Conservation (phyloP, 2,797 vertebrate species). For the Eulemur mongoz region DNA sequence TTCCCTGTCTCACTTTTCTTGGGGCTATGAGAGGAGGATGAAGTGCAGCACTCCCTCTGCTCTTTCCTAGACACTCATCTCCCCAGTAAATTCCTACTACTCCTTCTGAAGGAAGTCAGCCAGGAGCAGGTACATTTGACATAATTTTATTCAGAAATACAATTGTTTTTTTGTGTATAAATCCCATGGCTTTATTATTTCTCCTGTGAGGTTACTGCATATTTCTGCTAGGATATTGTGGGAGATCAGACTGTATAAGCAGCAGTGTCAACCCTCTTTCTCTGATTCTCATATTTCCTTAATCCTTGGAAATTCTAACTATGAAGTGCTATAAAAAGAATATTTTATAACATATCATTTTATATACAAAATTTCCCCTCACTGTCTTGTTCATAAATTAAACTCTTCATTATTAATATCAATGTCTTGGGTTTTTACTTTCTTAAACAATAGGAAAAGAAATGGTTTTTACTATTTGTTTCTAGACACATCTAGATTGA, state of each 20-base stretch:
- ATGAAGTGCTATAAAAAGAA: background rate
- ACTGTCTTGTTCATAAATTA: background rate
- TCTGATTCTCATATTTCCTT: background rate
- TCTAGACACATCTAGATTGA: background rate
- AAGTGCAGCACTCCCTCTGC: background rate
- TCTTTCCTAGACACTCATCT: background rate
- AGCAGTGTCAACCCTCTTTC: background rate
- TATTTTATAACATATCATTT: background rate
- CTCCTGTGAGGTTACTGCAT: background rate
- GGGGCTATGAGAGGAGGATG: no score
- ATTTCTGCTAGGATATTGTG: no score
- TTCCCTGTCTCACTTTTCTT: background rate
- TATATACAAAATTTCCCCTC: background rate
- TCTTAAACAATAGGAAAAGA: background rate
- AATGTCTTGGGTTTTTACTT: background rate
- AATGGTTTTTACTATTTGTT: background rate
- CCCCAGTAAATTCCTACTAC: background rate
- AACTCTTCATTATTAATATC: background rate
- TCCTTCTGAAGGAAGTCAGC: background rate
- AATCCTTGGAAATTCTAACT: background rate
- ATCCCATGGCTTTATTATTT: background rate
- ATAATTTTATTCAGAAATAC: background rate
- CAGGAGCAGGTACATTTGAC: background rate
- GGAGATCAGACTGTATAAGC: background rate
- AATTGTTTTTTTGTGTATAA: background rate